These are phyloP conservation scores for Quadriops clusia DNA, from an alignment of 2,888 invertebrate genomes.

Conservation along the genomic window DNA sequence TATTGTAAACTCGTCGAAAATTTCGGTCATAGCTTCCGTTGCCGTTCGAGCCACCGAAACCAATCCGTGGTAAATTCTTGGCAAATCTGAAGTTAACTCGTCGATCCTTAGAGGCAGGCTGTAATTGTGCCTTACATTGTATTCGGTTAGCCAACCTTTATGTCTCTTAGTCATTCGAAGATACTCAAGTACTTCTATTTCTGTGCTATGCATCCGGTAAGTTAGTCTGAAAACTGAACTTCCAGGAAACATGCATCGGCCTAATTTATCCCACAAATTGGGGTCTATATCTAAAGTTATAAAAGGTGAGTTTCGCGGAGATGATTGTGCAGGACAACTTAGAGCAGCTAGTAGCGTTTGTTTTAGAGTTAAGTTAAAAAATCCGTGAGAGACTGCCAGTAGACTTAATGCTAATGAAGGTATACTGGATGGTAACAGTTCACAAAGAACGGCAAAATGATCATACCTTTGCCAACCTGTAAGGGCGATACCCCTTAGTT, in stretches of 20 bases:
- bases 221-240: slow-evolving; percentile 42
- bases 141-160: slow-evolving; percentile 57
- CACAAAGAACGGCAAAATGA: slow-evolving; percentile 58
- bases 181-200: slow-evolving; percentile 35
- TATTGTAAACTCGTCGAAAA: slow-evolving; percentile 48
- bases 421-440: slow-evolving; percentile 51
- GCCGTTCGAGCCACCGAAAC: slow-evolving; percentile 42
- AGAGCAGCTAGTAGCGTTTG: slow-evolving; percentile 38
- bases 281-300: slow-evolving; percentile 48
- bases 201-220: slow-evolving; percentile 35
- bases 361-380: slow-evolving; percentile 44
- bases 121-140: slow-evolving; percentile 56
- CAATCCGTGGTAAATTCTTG: slow-evolving; percentile 46
- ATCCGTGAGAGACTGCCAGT: slow-evolving; percentile 47
- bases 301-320: slow-evolving; percentile 34
- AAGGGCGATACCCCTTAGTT: slow-evolving; percentile 43
- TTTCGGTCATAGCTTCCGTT: slow-evolving; percentile 43
- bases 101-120: slow-evolving; percentile 54
- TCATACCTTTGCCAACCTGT: slow-evolving; percentile 57
- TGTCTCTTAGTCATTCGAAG: slow-evolving; percentile 28
- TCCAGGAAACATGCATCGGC: slow-evolving; percentile 53
- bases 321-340: slow-evolving; percentile 40
- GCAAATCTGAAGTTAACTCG: slow-evolving; percentile 45
- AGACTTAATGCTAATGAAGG: slow-evolving; percentile 52
- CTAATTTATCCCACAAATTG: slow-evolving; percentile 49